Evolutionary conservation across 2,797 vertebrate species (phyloP), one percentile per base, ranked within the genome.

Genomic region (Scleropages formosus): DNA sequence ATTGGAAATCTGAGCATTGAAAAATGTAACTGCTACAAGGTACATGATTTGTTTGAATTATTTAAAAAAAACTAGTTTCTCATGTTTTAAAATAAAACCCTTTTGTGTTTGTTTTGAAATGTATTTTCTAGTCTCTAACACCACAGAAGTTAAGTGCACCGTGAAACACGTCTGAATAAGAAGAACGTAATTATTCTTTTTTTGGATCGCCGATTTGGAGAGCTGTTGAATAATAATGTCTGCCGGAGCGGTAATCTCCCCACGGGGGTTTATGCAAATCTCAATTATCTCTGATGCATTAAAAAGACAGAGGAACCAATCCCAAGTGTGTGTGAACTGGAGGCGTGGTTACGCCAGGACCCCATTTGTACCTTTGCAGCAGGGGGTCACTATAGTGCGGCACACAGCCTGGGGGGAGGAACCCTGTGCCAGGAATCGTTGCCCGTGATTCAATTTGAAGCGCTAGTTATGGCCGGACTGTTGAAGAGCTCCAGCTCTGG

Each of bases 251-350:
- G 68, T 24, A 70, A 12, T 46, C 68, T 70, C 68, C 68, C 68
- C 56, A 70, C 16, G 26, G 68, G 49, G 68, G 68, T 68, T 70
- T 70, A 70, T 70, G 49, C 49, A 56, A 56, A 70, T 70, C 68
- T 56, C 68, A 70, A 70, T 70, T 70, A 70, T 24, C 49, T 56
- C 53, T 44, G 47, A 53, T 13, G 13, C 26, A 22, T 49, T 8
- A 70, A 70, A 56, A 27, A 20, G n/a, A 47, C 46, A 22, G 20
- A 15, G 27, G 70, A 51, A 44, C 67, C 64, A 67, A 31, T n/a
- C 64, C 64, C 47, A 12, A 67, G 67, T 67, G 39, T 44, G 44
- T 12, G n/a, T 67, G 64, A 39, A 31, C 64, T 12, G 18, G 64
- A 70, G 16, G 53, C 56, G 22, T 49, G 20, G 16, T 15, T 15